phyloP scores from a whole-genome alignment of 2,888 invertebrate genomes.

The Brachylomia viminalis region DNA sequence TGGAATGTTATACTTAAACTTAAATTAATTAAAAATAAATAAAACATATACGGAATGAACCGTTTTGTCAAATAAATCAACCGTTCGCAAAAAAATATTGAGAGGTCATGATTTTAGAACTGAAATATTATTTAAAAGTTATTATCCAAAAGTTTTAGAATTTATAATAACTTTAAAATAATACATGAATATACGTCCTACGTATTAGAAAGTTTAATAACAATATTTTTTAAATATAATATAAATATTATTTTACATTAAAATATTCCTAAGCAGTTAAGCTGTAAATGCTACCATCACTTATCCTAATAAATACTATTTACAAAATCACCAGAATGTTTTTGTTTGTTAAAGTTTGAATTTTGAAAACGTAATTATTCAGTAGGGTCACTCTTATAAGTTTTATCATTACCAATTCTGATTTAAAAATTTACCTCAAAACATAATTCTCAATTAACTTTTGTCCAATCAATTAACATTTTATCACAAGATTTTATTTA shows the following conservation, averaged over 20 bases:
- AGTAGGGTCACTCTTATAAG: conserved; percentile 51
- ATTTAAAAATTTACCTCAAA: conserved; percentile 24
- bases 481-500: conserved; percentile 50
- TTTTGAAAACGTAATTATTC: conserved; percentile 52
- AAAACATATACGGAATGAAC: conserved; percentile 65
- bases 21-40: conserved; percentile 79
- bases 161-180: conserved; percentile 66
- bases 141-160: conserved; percentile 40
- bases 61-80: conserved; percentile 63
- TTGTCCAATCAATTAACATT: conserved; percentile 30
- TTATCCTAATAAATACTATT: conserved; percentile 90
- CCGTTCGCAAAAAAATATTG: conserved; percentile 51
- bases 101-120: conserved; percentile 67
- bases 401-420: conserved; percentile 32
- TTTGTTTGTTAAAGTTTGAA: conserved; percentile 65
- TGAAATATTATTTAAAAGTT: conserved; percentile 61
- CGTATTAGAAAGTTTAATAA: conserved; percentile 84
- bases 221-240: conserved; percentile 88
- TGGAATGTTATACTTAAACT: conserved; percentile 77
- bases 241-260: conserved; percentile 90
- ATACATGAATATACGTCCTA: conserved; percentile 79
- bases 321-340: conserved; percentile 89
- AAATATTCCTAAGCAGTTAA: conserved; percentile 87
- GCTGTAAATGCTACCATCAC: conserved; percentile 87
- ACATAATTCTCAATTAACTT: conserved; percentile 17